Base-by-base conservation (phyloP, 1,140 invertebrate species). In the Helicoverpa armigera region DNA sequence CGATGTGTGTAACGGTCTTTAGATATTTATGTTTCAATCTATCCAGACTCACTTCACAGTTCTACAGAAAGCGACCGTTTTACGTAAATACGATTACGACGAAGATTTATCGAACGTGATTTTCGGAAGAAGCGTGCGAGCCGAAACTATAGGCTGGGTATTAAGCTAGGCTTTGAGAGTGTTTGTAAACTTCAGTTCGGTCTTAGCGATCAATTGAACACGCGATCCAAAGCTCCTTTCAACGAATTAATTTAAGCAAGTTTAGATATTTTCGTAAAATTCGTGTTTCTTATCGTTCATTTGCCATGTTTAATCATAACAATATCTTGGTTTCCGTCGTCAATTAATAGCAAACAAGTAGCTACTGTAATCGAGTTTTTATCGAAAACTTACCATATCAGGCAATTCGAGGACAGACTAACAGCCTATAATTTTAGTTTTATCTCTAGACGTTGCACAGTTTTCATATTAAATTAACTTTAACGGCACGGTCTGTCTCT, bases 11-110 rank as follows among this genome's bases (percentile, higher is more conserved):
- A 73, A 73, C 70, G 70, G 43, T 73, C 53, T 73, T 18, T 43
- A 16, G 53, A 58, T 73, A 73, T 73, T 73, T 73, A 73, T 73
- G 53, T 73, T 35, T 53, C 70, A 18, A 58, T 73, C 70, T 58
- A 51, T 73, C 53, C 43, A 14, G 31, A 51, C 23, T 35, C 31
- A 73, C 70, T 73, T 73, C 58, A 9, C 70, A 56, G 48, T 58
- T 58, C 29, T 35, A 53, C 10, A 35, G 14, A 23, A 35, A 43
- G 48, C 31, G 29, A n/a, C 23, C 53, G 43, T 73, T 73, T 58
- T 73, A 73, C 48, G 29, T 73, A 73, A 73, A 56, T 73, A 73
- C 51, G 51, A 56, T 73, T 56, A 67, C 65, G 50, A 50, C 50
- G 35, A 69, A 69, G 65, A 69, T 69, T 69, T 69, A 69, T 69